phyloP scores from a whole-genome alignment of 2,888 invertebrate genomes.

The Dysmachus trigonus region DNA sequence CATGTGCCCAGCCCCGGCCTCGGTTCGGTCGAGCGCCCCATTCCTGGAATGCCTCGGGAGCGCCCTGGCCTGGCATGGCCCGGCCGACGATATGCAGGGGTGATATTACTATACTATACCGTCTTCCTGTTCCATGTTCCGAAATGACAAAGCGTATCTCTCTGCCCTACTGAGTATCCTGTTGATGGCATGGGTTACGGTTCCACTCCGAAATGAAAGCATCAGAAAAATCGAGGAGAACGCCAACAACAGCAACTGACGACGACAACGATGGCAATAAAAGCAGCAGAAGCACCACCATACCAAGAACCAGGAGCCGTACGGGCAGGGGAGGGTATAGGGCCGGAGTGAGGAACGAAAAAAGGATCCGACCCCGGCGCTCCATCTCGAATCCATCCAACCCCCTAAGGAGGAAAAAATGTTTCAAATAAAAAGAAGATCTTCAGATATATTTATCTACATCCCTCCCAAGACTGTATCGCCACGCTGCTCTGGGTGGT shows the following conservation, averaged over 20 bases:
- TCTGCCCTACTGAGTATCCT: constrained; percentile 43
- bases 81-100: constrained; percentile 31
- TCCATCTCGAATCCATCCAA: constrained; percentile 38
- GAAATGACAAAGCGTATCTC: constrained; percentile 44
- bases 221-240: constrained; percentile 39
- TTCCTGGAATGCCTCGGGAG: not conserved
- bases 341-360: not conserved
- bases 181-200: constrained; percentile 39
- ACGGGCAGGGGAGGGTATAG: not conserved
- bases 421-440: constrained; percentile 44
- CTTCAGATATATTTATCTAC: constrained; percentile 43
- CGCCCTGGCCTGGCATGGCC: not conserved
- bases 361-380: constrained; percentile 22
- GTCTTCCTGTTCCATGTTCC: constrained; percentile 42
- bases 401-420: constrained; percentile 40
- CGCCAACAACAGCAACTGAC: constrained; percentile 51
- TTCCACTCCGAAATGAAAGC: constrained; percentile 42
- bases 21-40: constrained; percentile 10
- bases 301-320: too few relatives aligned
- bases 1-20: constrained; percentile 9
- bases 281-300: not conserved
- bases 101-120: constrained; percentile 41
- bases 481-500: constrained; percentile 13
- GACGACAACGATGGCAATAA: constrained; percentile 48
- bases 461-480: constrained; percentile 34